A percentile compares a stretch with the other conserved stretches of the same genome.
Conservation (phyloP, 2,797 vertebrate genomes). For the Cichlasoma orientale region DNA sequence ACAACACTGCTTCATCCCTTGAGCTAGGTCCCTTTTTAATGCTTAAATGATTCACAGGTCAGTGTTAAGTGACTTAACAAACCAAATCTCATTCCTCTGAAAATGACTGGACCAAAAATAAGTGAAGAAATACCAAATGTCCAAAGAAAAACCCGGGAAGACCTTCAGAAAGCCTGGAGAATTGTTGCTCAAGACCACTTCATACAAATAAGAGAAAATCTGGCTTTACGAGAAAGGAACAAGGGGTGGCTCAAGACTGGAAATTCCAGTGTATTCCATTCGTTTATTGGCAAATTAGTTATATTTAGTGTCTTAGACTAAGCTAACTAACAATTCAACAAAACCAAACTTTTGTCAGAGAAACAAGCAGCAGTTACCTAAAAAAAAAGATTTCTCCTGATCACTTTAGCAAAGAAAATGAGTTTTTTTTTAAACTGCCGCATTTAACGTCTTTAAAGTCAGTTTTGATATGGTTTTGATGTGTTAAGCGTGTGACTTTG, state of each 20-base stretch:
- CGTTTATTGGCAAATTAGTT: not conserved
- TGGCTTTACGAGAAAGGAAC: not conserved
- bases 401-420: not conserved
- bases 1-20: too few species aligned
- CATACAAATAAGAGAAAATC: not conserved
- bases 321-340: not conserved
- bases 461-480: not conserved
- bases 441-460: not conserved
- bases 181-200: not conserved
- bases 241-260: not conserved
- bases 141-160: too few species aligned
- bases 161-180: not conserved
- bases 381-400: not conserved
- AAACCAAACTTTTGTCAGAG: not conserved
- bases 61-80: too few species aligned
- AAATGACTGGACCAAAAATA: too few species aligned
- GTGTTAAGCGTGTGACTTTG: not conserved
- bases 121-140: too few species aligned
- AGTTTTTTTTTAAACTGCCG: not conserved
- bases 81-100: too few species aligned
- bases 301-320: not conserved
- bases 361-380: not conserved
- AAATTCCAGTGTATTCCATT: not conserved
- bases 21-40: too few species aligned
- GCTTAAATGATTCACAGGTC: too few species aligned